Conservation (phyloP, 1,140 invertebrate species). For the Drosophila murphyi region DNA sequence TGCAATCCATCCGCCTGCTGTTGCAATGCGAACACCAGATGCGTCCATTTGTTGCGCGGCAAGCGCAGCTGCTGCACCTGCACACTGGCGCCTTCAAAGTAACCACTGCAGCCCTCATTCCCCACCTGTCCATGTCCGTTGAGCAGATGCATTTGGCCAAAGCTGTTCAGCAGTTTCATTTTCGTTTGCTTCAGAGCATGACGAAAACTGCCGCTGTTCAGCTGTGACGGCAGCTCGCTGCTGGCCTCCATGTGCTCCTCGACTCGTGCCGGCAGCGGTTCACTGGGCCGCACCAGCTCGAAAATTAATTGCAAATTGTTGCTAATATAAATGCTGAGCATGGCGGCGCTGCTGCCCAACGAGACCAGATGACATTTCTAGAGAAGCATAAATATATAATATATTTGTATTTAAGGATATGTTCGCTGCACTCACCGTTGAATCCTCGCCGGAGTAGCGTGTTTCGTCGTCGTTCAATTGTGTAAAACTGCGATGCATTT, state of each 20-base stretch:
- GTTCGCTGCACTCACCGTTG: constrained; percentile 45
- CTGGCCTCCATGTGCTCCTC: constrained; percentile 59
- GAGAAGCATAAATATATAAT: not conserved
- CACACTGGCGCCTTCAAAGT: constrained; percentile 57
- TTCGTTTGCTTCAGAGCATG: constrained; percentile 79
- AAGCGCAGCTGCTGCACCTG: constrained; percentile 65
- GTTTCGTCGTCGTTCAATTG: constrained; percentile 73
- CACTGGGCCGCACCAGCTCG: constrained; percentile 72
- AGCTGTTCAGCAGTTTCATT: constrained; percentile 73
- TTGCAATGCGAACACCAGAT: constrained; percentile 68
- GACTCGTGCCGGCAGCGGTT: constrained; percentile 52
- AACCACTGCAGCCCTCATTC: constrained; percentile 35
- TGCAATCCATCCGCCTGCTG: constrained; percentile 58
- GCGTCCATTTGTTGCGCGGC: constrained; percentile 74
- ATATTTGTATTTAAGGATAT: not conserved
- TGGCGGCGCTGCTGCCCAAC: constrained; percentile 73
- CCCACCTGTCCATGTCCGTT: constrained; percentile 48
- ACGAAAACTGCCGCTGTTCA: constrained; percentile 55
- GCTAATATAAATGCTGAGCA: constrained; percentile 76
- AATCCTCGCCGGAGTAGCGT: constrained; percentile 68
- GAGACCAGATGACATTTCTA: constrained; percentile 78
- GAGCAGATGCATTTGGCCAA: constrained; percentile 78
- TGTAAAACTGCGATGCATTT: constrained; percentile 63
- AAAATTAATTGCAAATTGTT: constrained; percentile 72
- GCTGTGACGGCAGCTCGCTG: constrained; percentile 34